Evolutionary conservation across 2,113 vertebrate genomes (phyloP).

Genomic region (Eonycteris spelaea): DNA sequence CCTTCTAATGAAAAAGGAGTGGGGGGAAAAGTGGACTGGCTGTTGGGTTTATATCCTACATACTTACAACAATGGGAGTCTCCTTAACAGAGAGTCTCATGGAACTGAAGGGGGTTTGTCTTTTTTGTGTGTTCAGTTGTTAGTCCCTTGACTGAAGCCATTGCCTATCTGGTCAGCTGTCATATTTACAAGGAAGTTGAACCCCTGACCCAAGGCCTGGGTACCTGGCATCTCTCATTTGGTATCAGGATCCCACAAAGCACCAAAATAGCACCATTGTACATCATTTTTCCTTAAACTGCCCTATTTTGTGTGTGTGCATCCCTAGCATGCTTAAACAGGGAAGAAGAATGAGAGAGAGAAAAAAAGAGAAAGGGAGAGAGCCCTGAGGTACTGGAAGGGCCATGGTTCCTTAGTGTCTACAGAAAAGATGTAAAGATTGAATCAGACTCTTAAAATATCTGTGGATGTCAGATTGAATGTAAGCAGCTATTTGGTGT

Average conservation of each 20-base stretch:
- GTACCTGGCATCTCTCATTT: not conserved
- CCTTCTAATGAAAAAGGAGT: not conserved
- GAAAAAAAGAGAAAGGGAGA: not conserved
- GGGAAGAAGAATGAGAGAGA: not conserved
- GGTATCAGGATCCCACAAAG: not conserved
- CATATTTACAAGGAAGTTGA: not conserved
- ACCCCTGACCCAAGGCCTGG: not conserved
- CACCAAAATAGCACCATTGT: not conserved
- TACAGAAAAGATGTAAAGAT: conserved; percentile 38
- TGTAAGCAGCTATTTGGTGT: conserved; percentile 35
- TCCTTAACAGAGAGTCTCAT: not conserved
- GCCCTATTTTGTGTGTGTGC: not conserved
- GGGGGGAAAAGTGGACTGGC: not conserved
- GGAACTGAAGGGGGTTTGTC: not conserved
- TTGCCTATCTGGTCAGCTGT: conserved; percentile 39
- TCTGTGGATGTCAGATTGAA: conserved; percentile 54
- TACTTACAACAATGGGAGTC: not conserved
- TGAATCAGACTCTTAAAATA: conserved; percentile 56
- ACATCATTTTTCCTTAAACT: not conserved
- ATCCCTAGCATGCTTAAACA: not conserved
- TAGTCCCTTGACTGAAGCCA: not conserved
- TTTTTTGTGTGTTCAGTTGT: not conserved
- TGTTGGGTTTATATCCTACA: not conserved
- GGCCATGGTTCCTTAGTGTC: conserved; percentile 31
- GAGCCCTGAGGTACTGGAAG: not conserved